Conservation (phyloP, 2,797 vertebrate genomes). For the Setipinna tenuifilis region DNA sequence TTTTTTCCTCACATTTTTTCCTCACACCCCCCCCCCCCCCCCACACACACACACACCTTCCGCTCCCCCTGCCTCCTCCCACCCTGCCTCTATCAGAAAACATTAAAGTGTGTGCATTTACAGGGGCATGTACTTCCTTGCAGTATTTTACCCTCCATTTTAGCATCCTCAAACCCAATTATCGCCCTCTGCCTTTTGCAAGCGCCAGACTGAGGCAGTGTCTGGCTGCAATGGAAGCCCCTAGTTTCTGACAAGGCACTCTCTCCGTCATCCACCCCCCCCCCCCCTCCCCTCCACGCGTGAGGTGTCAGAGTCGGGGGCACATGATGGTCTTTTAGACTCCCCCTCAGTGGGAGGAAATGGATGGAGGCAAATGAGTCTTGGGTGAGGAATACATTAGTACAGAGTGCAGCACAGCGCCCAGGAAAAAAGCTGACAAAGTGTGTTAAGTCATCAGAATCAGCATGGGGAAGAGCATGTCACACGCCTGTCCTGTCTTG, state of each 20-base stretch:
- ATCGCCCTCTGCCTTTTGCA: constrained; percentile 10
- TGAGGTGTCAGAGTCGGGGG: neutral
- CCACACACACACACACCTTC: neutral
- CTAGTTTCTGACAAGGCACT: neutral
- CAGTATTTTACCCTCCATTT: constrained; percentile 20
- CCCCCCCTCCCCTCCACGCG: neutral
- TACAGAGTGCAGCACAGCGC: neutral
- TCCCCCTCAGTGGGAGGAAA: constrained; percentile 11
- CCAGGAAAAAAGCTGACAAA: constrained; percentile 38
- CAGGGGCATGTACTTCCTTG: neutral
- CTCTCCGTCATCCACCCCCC: too few species aligned
- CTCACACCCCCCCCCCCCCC: neutral
- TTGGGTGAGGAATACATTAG: constrained; percentile 27
- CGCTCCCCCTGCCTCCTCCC: neutral
- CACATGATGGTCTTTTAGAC: constrained; percentile 8
- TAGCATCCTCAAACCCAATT: constrained; percentile 23
- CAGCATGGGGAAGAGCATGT: neutral
- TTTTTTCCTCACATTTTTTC: neutral
- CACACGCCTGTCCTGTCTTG: constrained; percentile 6
- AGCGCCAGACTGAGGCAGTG: neutral
- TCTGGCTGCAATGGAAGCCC: neutral
- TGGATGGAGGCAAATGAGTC: constrained; percentile 17
- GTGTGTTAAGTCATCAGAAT: constrained; percentile 38
- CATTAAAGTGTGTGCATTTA: constrained; percentile 4
- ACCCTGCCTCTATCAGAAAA: neutral